phyloP scores from a whole-genome alignment of 2,797 vertebrate species.

The Neosilurus hyrtlii region DNA sequence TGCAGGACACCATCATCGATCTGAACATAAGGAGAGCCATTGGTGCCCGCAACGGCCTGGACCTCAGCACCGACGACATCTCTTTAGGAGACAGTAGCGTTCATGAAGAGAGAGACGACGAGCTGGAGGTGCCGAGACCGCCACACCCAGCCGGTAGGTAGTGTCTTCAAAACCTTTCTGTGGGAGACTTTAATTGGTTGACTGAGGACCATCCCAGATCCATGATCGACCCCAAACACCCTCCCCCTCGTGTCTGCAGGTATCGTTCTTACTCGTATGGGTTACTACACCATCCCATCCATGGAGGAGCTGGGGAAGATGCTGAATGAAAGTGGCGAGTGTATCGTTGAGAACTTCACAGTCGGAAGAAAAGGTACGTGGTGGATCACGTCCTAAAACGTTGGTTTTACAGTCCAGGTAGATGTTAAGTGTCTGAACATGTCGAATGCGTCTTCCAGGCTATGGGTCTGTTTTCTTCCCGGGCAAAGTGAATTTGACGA shows the following conservation, averaged over 20 bases:
- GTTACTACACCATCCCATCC: conserved; percentile 93
- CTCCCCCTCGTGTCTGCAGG: conserved; percentile 66
- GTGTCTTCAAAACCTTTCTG: not conserved
- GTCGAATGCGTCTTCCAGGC: conserved; percentile 68
- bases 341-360: conserved; percentile 88
- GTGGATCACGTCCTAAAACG: not conserved
- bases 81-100: conserved; percentile 87
- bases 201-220: not conserved
- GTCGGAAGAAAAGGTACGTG: conserved; percentile 87
- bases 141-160: conserved; percentile 85
- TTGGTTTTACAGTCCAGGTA: not conserved
- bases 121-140: conserved; percentile 64
- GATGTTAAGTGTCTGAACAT: not conserved
- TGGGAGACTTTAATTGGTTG: not conserved
- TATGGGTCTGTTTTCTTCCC: conserved; percentile 93
- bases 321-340: conserved; percentile 81
- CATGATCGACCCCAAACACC: not conserved
- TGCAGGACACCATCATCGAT: conserved; percentile 87
- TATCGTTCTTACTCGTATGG: conserved; percentile 81
- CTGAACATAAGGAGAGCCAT: conserved; percentile 78
- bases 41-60: conserved; percentile 75
- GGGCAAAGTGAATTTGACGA: conserved; percentile 84
- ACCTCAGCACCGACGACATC: conserved; percentile 86
- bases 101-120: conserved; percentile 83
- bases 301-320: conserved; percentile 88